Base-by-base conservation (phyloP, 2,113 vertebrate genomes). In the Propithecus coquereli region DNA sequence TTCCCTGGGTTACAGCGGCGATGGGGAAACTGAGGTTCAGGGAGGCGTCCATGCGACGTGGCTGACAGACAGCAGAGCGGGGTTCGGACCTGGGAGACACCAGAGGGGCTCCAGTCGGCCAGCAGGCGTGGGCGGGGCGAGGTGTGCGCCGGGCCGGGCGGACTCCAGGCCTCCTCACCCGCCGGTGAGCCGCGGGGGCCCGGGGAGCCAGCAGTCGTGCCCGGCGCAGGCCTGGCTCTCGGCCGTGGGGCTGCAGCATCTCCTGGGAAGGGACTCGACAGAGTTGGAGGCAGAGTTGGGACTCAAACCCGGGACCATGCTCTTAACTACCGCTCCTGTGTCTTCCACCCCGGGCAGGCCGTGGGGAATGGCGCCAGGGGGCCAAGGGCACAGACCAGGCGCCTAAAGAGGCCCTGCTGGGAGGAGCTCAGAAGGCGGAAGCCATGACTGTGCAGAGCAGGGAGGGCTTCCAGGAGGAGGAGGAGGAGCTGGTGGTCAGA, bases 21-120 rank as follows among this genome's bases (percentile, higher is more conserved):
- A 54, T 18, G 37, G 85, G 80, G 81, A 96, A 87, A 92, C 91
- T 68, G 95, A 96, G 95, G 76, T 77, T 40, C 37, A 8, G 63
- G 18, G 32, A 50, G 40, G 40, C 22, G 32, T 30, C 30, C 71
- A 8, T 5, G 73, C 34, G 47, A 1, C 3, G 0, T 4, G 17
- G 45, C 77, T 52, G 70, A 11, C 86, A 8, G 52, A 25, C 1
- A 1, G 30, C 18, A 7, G 20, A 34, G 22, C 7, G 25, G 68
- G 57, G 30, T 10, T 22, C 25, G 79, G 80, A 32, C 57, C 32
- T 30, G 45, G 73, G 16, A 30, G 52, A 27, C 37, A 17, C 79
- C n/a, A 54, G 47, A 40, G 50, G 34, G 8, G 3, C 12, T 5
- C 85, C 16, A 5, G 34, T 3, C 3, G 8, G 52, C 22, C 61